These are phyloP conservation scores for Chesias legatella DNA, from an alignment of 2,888 invertebrate species.

Conservation along the genomic window DNA sequence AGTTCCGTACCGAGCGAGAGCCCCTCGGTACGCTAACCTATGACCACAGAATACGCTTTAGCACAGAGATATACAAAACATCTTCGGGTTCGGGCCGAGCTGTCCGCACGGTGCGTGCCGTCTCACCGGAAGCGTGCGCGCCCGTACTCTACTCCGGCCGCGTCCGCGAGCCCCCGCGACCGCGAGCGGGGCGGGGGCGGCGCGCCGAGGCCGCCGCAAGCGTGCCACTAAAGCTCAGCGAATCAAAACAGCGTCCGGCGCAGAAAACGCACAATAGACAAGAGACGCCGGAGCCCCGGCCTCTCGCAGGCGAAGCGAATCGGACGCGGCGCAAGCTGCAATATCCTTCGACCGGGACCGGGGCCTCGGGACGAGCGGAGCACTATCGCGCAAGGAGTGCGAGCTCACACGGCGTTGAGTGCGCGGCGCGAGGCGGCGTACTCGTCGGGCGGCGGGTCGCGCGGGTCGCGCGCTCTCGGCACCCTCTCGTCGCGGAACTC, in stretches of 20 bases:
- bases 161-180: slow-evolving; percentile 9
- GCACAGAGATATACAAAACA: slow-evolving; percentile 15
- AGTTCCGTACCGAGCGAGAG: slow-evolving; percentile 38
- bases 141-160: slow-evolving; percentile 5
- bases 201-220: slow-evolving; percentile 33
- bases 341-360: slow-evolving; percentile 3
- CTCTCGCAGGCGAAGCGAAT: slow-evolving; percentile 16
- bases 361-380: slow-evolving; percentile 5
- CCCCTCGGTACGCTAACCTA: slow-evolving; percentile 26
- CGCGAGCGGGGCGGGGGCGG: slow-evolving; percentile 11
- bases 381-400: slow-evolving; percentile 3
- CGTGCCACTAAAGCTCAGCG: slow-evolving; percentile 50
- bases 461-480: slow-evolving; percentile 53
- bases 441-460: slow-evolving; percentile 71
- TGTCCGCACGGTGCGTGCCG: background rate
- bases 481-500: slow-evolving; percentile 67
- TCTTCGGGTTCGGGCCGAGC: background rate
- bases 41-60: slow-evolving; percentile 23
- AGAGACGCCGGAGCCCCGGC: slow-evolving; percentile 26
- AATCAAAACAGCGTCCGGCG: slow-evolving; percentile 46
- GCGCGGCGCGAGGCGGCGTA: slow-evolving; percentile 84
- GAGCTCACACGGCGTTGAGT: slow-evolving; percentile 85
- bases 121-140: slow-evolving; percentile 2
- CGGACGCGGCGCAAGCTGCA: slow-evolving; percentile 14
- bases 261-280: slow-evolving; percentile 33